Base-by-base conservation (phyloP, 1,140 invertebrate genomes). In the Tribolium madens region DNA sequence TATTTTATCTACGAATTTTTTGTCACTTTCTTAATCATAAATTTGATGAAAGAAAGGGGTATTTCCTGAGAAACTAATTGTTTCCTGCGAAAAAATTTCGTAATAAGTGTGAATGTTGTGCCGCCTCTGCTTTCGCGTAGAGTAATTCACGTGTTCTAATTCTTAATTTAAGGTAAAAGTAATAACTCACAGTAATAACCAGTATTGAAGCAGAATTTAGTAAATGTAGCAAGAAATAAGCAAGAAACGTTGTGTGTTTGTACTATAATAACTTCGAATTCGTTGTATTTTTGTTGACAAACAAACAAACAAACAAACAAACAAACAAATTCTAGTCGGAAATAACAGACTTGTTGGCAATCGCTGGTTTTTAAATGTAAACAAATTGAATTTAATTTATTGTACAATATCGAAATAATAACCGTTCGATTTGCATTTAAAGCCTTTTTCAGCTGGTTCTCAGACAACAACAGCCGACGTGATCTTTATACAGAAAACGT, bases 401-500 rank as follows among this genome's bases (percentile, higher is more conserved):
- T 72, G 70, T 72, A 53, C 70, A 14, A 72, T 72, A 72, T 72
- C 50, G 50, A 72, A 72, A 72, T 72, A 72, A 75, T 75, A 64
- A 64, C 57, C 9, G 57, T 64, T 64, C 31, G 57, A 64, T 64
- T 60, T 75, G 74, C 74, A 75, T 75, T 68, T 68, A 68, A 75
- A 68, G 12, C 64, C 42, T 64, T 33, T 42, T 64, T 13, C 57
- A 64, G 57, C 53, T 42, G 53, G 50, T 47, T 53, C 74, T 68
- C 74, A 75, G 74, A 75, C 74, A 68, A 75, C 52, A 76, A 53
- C 72, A 18, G 14, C 36, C 70, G 70, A 72, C 70, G 50, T 52
- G 70, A 72, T 72, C 70, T 72, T 71, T 72, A 52, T 52, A 72
- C 70, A 57, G 75, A 60, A 46, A 70, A 76, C 75, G 75, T 76